Base-by-base conservation (phyloP, 2,797 vertebrate species). In the Malacoctenus gilli region DNA sequence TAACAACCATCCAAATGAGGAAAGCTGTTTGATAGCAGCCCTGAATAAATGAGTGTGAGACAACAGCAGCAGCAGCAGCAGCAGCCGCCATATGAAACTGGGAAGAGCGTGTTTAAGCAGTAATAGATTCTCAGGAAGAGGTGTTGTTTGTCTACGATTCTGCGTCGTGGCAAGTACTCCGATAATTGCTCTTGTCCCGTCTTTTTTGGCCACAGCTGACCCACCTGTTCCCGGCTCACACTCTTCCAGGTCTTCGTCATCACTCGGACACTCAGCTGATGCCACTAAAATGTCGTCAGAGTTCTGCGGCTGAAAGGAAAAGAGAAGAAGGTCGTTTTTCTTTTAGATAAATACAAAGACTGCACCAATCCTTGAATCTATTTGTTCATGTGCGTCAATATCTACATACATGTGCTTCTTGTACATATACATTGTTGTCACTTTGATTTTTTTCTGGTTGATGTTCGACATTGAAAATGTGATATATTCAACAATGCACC, bases 171-270 rank as follows among this genome's bases (percentile, higher is more conserved):
- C 30, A 16, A 16, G 15, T 4, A 8, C 5, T 32, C 11, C 20
- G 31, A 59, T 46, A 40, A 55, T 12, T 46, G 22, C 36, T 20
- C 18, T 31, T 18, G 18, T 34, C 34, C 36, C 11, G 10, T 50
- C 11, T 8, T 59, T 46, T 59, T 46, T 55, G 20, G 25, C 19
- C 44, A 31, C 1, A 37, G 35, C 16, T 76, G 66, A 92, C 96
- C 92, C 93, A 98, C 96, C 96, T 89, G 96, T 96, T 87, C 94
- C 95, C 2, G 95, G 95, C 59, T 98, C 96, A 79, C 96, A 97
- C 85, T 98, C 96, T 81, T 96, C 95, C 75, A 98, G 88, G 87
- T 98, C 96, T 72, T 97, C 96, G 6, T 98, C 96, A 22, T 98
- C 96, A 7, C 95, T 96, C 4, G 96, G 96, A 82, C 96, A 98